Conservation (phyloP, 2,113 vertebrate species). For the Saimiri boliviensis region DNA sequence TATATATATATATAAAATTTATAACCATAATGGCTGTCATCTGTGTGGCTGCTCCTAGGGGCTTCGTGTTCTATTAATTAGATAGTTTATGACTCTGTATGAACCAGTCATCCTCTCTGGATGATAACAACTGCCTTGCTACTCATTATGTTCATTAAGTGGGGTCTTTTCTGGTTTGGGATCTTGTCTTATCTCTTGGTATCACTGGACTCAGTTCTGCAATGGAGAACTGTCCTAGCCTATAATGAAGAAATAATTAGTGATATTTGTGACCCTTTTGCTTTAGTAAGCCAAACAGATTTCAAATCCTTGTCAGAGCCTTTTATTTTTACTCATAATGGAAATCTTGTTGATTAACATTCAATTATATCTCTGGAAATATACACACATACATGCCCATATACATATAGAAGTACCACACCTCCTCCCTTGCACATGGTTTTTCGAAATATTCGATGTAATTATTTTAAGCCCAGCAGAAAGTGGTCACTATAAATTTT, state of each 20-base stretch:
- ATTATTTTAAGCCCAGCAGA: neutral
- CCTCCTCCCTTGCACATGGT: neutral
- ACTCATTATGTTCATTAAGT: neutral
- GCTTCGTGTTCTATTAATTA: neutral
- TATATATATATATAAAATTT: no score
- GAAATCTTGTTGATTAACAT: neutral
- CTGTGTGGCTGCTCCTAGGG: neutral
- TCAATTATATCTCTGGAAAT: neutral
- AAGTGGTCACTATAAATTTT: neutral
- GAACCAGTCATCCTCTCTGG: neutral
- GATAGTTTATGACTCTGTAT: neutral
- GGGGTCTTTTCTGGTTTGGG: neutral
- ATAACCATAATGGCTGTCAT: neutral
- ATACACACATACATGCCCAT: neutral
- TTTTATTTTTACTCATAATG: neutral
- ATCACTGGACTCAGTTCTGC: neutral
- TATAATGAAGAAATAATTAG: neutral
- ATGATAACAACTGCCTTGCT: neutral
- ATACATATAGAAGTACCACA: neutral
- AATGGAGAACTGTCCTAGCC: neutral
- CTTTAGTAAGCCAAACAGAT: neutral
- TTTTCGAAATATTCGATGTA: neutral
- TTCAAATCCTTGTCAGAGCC: neutral
- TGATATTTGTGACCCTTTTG: neutral
- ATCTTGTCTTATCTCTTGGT: neutral